These are phyloP conservation scores for Cylindroiulus punctatus DNA, from an alignment of 2,888 invertebrate genomes.

Conservation along the genomic window DNA sequence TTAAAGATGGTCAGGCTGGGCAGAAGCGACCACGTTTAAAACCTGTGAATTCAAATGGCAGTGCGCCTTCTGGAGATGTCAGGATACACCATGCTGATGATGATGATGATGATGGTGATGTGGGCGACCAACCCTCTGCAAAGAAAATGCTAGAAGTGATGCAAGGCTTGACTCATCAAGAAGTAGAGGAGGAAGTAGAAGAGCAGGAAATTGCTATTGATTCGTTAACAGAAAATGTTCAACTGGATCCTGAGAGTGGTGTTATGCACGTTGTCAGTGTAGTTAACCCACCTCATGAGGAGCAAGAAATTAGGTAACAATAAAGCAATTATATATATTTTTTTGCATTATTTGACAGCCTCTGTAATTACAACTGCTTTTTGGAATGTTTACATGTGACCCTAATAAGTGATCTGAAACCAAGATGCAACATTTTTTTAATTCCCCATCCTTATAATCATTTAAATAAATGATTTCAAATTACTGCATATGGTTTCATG, in stretches of 20 bases:
- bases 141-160: neutral
- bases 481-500: constrained; percentile 10
- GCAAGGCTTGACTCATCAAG: constrained; percentile 25
- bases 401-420: neutral
- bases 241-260: constrained; percentile 31
- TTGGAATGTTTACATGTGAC: neutral
- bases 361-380: neutral
- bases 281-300: neutral
- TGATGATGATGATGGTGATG: constrained; percentile 7
- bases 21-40: constrained; percentile 10
- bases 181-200: neutral
- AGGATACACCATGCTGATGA: constrained; percentile 36
- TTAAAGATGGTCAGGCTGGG: neutral
- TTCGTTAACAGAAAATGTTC: neutral
- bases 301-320: constrained; percentile 47
- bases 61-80: neutral
- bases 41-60: constrained; percentile 32
- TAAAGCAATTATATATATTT: neutral
- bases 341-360: neutral
- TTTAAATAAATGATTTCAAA: constrained; percentile 28
- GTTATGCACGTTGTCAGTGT: constrained; percentile 33
- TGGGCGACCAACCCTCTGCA: constrained; percentile 7
- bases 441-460: constrained; percentile 15
- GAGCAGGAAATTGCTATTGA: constrained; percentile 42
- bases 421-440: constrained; percentile 22